A percentile compares a stretch with the other conserved stretches of the same genome.
phyloP scores from a whole-genome alignment of 2,888 invertebrate species.

The Julus scanicus region DNA sequence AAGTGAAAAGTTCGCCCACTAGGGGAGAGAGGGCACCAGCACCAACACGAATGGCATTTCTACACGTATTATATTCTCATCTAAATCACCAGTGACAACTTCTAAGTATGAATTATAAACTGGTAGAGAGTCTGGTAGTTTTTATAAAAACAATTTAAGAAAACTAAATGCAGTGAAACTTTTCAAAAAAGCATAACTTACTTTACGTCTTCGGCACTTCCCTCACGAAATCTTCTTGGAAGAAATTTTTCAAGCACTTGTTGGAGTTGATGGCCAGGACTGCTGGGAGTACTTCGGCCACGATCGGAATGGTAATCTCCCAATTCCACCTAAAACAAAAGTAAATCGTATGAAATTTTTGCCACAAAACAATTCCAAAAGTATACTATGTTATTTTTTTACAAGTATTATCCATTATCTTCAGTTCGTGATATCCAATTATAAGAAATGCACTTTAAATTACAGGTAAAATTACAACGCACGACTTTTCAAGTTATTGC shows the following conservation, averaged over 20 bases:
- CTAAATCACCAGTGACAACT: not conserved
- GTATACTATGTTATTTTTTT: no score
- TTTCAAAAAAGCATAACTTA: constrained; percentile 14
- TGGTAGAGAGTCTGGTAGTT: not conserved
- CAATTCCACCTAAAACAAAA: constrained; percentile 77
- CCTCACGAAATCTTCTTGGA: constrained; percentile 86
- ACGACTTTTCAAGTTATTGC: no score
- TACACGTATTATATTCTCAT: not conserved
- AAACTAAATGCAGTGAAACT: not conserved
- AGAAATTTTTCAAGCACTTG: constrained; percentile 89
- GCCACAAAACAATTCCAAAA: no score
- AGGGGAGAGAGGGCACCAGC: not conserved
- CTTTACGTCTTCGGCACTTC: constrained; percentile 61
- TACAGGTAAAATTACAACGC: no score
- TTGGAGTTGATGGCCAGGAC: constrained; percentile 72
- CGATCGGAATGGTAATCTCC: constrained; percentile 82
- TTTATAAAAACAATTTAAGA: not conserved
- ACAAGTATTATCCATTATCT: no score
- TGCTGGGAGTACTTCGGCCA: constrained; percentile 69
- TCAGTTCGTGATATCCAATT: no score
- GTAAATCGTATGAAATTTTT: not conserved
- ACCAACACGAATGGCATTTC: constrained; percentile 20
- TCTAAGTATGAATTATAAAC: not conserved
- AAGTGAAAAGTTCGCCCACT: constrained; percentile 21
- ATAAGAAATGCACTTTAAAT: no score